Evolutionary conservation across 2,888 invertebrate species (phyloP).

Genomic region (Prenolepis imparis): DNA sequence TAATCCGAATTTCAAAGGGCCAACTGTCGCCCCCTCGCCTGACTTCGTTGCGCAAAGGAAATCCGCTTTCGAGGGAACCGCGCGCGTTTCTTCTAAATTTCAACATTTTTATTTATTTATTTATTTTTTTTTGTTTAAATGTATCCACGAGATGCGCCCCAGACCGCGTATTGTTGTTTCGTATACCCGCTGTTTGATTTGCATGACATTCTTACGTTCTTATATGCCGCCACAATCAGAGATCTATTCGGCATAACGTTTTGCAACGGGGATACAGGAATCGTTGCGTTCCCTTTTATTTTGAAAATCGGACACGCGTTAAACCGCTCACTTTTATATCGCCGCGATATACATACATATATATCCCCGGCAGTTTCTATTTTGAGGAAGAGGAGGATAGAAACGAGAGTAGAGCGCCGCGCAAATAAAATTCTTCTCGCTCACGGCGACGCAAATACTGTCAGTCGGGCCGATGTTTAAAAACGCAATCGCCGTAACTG

Average conservation of each 20-base stretch:
- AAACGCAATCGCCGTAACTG: slow-evolving; percentile 57
- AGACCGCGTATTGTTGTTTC: not conserved
- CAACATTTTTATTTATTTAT: slow-evolving; percentile 2
- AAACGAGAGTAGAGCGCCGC: slow-evolving; percentile 23
- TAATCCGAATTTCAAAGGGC: slow-evolving; percentile 83
- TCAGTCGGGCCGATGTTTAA: slow-evolving; percentile 53
- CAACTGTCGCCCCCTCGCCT: slow-evolving; percentile 76
- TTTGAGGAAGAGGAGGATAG: slow-evolving; percentile 34
- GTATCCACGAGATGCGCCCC: not conserved
- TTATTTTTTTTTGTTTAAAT: not conserved
- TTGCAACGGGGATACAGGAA: slow-evolving; percentile 1
- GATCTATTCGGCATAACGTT: slow-evolving; percentile 16
- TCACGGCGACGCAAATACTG: slow-evolving; percentile 57
- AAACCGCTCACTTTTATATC: slow-evolving; percentile 47
- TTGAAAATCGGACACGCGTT: slow-evolving; percentile 52
- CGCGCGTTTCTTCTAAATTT: slow-evolving; percentile 55
- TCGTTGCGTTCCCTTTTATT: slow-evolving; percentile 11
- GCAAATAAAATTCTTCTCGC: slow-evolving; percentile 58
- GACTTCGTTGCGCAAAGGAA: slow-evolving; percentile 73
- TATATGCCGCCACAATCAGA: not conserved
- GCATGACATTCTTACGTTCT: slow-evolving; percentile 4
- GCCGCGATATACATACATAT: not conserved
- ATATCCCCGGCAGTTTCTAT: slow-evolving; percentile 35
- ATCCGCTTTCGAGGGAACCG: slow-evolving; percentile 66
- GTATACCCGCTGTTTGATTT: not conserved